Base-by-base conservation (phyloP, 2,113 vertebrate species). In the Sula dactylatra region DNA sequence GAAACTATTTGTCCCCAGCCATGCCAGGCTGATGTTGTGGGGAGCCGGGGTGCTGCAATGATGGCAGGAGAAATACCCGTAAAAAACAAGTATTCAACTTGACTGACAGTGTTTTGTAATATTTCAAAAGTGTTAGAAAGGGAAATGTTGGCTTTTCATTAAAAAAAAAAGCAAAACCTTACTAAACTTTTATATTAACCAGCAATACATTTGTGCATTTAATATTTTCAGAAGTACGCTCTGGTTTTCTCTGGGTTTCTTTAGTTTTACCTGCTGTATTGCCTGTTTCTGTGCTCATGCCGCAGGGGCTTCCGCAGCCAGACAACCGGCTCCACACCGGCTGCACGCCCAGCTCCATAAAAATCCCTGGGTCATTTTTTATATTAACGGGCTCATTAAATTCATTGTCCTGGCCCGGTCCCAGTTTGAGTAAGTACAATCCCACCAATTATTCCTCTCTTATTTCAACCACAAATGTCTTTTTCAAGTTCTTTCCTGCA, bases 11-110 rank as follows among this genome's bases (percentile, higher is more conserved):
- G 27, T 36, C 27, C 25, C 27, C 15, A 49, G 40, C 21, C 4
- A 2, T 15, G 22, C 32, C n/a, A 44, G 31, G 19, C 8, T 0
- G 1, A 36, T 2, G 1, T 31, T 1, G 1, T 2, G 0, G 21
- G 59, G 59, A 31, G 47, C 59, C 1, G 0, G 25, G 21, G 55
- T 67, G 52, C 52, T 62, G 70, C 22, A 26, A 45, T 8, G 34
- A 36, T 0, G 0, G 18, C 38, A 32, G 38, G 61, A 62, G 24
- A 78, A 82, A 65, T 13, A 65, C 16, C 13, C 34, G 17, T 19
- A 67, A 32, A 45, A 45, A 24, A 17, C 0, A 1, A 64, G 36
- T 5, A 7, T 32, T 69, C 21, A n/a, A 62, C 21, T 14, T 40
- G 42, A 40, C 29, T n/a, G 27, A 36, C 4, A 10, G 47, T 5